Evolutionary conservation across 2,113 vertebrate species (phyloP), one percentile per base, ranked within the genome.

Genomic region (Notarius quadriscutis): DNA sequence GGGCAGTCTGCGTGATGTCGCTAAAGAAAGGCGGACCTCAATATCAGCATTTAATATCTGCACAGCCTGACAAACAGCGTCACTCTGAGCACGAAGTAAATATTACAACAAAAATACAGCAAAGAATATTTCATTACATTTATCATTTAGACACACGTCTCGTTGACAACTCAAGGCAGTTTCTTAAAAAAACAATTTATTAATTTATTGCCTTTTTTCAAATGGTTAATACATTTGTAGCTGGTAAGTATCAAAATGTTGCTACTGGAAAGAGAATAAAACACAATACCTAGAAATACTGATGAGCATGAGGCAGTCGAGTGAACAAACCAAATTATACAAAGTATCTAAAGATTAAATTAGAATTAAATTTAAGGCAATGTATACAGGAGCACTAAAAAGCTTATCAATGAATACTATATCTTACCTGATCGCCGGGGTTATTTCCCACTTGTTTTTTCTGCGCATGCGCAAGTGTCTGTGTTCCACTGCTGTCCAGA

Each of bases 21-120:
- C 51, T 50, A 55, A 34, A 2, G 55, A 57, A 60, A 85, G 89
- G 88, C 86, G 89, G 91, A 63, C 53, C 85, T 65, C 81, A 22
- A 87, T 63, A 86, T 48, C 57, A 89, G 17, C 27, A 0, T n/a
- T 50, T n/a, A 65, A n/a, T 15, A n/a, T 74, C 4, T 92, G 93
- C 81, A 83, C 81, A 83, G 10, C 62, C 92, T 96, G 94, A 96
- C 94, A 95, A 95, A 97, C 96, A 97, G 96, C 96, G 97, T 94
- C 97, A 93, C 97, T 94, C 90, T 94, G 94, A 96, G 97, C 96
- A 97, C 93, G 96, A 92, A 95, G 92, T 3, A 87, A 69, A 22
- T 14, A 2, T 11, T 48, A 50, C 81, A 83, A 25, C 6, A 5
- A 50, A 15, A 22, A 48, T 9, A 57, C 14, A 17, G 2, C n/a